Evolutionary conservation across 2,888 invertebrate species (phyloP).

Genomic region (Melanotus villosus): DNA sequence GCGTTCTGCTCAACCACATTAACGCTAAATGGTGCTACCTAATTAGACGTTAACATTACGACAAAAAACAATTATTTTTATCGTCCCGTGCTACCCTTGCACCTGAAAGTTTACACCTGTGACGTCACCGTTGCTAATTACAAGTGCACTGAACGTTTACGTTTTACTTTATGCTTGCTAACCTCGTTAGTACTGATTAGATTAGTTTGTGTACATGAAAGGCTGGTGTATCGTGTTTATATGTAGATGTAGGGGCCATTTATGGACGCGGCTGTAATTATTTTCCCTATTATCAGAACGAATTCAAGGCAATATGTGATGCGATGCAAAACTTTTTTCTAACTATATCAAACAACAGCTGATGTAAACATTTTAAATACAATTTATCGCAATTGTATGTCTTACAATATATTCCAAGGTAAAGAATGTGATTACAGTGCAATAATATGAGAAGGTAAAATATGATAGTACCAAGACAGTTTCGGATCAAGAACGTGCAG

Average conservation of each 20-base stretch:
- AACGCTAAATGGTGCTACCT: slow-evolving; percentile 8
- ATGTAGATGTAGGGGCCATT: neutral
- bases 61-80: too few species aligned
- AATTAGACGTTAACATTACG: too few species aligned
- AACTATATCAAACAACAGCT: neutral
- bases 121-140: neutral
- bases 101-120: too few species aligned
- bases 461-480: too few species aligned
- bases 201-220: neutral
- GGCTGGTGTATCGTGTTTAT: neutral
- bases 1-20: neutral
- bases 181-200: neutral
- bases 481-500: too few species aligned
- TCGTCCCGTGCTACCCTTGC: too few species aligned
- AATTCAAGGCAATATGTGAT: neutral
- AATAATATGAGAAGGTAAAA: too few species aligned
- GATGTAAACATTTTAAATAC: too few species aligned
- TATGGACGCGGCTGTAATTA: neutral
- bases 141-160: neutral
- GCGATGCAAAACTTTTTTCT: neutral
- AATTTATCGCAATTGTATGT: too few species aligned
- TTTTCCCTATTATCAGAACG: neutral
- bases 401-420: too few species aligned
- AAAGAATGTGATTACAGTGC: too few species aligned
- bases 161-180: neutral